Evolutionary conservation across 2,888 invertebrate genomes (phyloP).

Genomic region (Xylota sylvarum): DNA sequence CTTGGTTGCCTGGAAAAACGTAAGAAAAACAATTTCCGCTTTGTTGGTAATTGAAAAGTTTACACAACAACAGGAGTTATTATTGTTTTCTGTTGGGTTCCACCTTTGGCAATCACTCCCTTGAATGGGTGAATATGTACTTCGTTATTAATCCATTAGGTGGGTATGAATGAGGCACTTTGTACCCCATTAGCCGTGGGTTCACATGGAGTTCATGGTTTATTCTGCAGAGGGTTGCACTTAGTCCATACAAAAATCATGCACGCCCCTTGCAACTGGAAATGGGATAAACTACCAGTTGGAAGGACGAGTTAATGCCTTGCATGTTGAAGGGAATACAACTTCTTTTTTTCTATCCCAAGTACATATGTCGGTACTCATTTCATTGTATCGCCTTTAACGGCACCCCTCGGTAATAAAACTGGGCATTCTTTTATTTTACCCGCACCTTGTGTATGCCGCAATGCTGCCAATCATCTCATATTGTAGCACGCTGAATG

Average conservation of each 20-base stretch:
- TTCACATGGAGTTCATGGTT: background rate
- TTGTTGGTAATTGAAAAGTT: constrained; percentile 51
- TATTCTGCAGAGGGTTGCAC: constrained; percentile 32
- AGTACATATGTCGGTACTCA: background rate
- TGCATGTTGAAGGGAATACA: constrained; percentile 21
- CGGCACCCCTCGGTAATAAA: constrained; percentile 10
- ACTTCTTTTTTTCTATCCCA: background rate
- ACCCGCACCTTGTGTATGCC: constrained; percentile 14
- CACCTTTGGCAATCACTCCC: constrained; percentile 1
- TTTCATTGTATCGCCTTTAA: constrained; percentile 14
- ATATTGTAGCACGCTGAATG: background rate
- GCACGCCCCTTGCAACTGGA: constrained; percentile 7
- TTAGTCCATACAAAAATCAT: constrained; percentile 13
- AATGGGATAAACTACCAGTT: constrained; percentile 11
- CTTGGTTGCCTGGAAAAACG: background rate
- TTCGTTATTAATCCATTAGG: constrained; percentile 47
- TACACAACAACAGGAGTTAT: constrained; percentile 17
- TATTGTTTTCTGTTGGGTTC: constrained; percentile 8
- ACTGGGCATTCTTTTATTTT: constrained; percentile 12
- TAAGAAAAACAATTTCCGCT: constrained; percentile 33
- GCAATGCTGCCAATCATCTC: constrained; percentile 22
- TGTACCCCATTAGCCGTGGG: constrained; percentile 6
- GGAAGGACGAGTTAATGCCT: background rate
- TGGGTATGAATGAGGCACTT: background rate
- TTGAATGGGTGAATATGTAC: background rate